phyloP scores from a whole-genome alignment of 2,888 invertebrate species.

The Steinernema scapterisci region DNA sequence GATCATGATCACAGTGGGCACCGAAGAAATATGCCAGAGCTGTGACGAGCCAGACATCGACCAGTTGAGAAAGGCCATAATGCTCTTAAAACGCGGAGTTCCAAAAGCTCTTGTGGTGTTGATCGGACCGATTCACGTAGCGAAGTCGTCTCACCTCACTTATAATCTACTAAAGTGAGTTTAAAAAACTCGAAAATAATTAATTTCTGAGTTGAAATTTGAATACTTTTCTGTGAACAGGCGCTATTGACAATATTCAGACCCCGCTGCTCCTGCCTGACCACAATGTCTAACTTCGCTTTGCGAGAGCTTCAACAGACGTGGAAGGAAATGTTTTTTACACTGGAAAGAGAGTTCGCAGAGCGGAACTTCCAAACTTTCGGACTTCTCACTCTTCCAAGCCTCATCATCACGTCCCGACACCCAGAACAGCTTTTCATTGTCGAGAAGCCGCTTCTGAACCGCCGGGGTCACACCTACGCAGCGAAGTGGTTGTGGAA shows the following conservation, averaged over 20 bases:
- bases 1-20: conserved; percentile 59
- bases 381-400: conserved; percentile 58
- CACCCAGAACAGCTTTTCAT: conserved; percentile 60
- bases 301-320: conserved; percentile 50
- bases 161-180: conserved; percentile 59
- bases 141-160: conserved; percentile 55
- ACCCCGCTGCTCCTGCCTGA: conserved; percentile 55
- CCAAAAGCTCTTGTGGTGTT: conserved; percentile 57
- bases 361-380: conserved; percentile 53
- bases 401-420: conserved; percentile 58
- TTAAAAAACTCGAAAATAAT: too few species aligned
- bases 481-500: conserved; percentile 67
- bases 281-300: conserved; percentile 49
- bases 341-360: conserved; percentile 58
- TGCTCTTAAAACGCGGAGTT: conserved; percentile 50
- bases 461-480: conserved; percentile 62
- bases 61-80: conserved; percentile 51
- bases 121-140: conserved; percentile 64
- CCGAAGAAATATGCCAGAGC: conserved; percentile 57
- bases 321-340: conserved; percentile 54
- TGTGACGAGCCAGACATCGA: conserved; percentile 56
- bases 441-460: conserved; percentile 54
- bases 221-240: too few species aligned
- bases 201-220: too few species aligned
- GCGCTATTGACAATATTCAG: conserved; percentile 41